Conservation (phyloP, 2,888 invertebrate species). For the Nomada ferruginata region DNA sequence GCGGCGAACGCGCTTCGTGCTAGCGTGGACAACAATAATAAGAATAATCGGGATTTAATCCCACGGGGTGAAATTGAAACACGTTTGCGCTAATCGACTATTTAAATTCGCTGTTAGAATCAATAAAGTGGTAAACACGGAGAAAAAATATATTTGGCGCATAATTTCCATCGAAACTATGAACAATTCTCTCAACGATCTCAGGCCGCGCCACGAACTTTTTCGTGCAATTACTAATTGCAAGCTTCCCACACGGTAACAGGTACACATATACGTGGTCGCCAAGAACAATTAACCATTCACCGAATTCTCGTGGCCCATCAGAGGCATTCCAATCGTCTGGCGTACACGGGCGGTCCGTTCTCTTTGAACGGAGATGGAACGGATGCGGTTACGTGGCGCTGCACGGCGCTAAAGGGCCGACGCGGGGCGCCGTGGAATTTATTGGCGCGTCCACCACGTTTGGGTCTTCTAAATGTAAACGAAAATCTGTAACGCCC, state of each 20-base stretch:
- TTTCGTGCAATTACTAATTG: not conserved
- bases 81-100: too few species aligned
- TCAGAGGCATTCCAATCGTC: conserved; percentile 27
- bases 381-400: conserved; percentile 33
- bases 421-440: conserved; percentile 67
- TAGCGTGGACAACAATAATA: too few species aligned
- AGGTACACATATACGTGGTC: not conserved
- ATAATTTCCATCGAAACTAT: not conserved
- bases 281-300: conserved; percentile 50
- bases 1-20: too few species aligned
- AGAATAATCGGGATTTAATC: too few species aligned
- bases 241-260: not conserved
- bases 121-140: too few species aligned
- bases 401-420: conserved; percentile 62
- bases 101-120: too few species aligned
- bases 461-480: conserved; percentile 75
- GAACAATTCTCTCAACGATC: too few species aligned
- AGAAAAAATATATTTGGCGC: not conserved
- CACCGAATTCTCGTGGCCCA: conserved; percentile 8
- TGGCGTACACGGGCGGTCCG: conserved; percentile 33
- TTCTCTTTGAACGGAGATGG: conserved; percentile 37
- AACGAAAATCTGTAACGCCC: conserved; percentile 79
- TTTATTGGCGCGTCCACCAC: conserved; percentile 72
- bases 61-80: too few species aligned
- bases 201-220: not conserved